These are phyloP conservation scores for Sinocyclocheilus anshuiensis DNA, from an alignment of 2,113 vertebrate genomes.

Conservation along the genomic window DNA sequence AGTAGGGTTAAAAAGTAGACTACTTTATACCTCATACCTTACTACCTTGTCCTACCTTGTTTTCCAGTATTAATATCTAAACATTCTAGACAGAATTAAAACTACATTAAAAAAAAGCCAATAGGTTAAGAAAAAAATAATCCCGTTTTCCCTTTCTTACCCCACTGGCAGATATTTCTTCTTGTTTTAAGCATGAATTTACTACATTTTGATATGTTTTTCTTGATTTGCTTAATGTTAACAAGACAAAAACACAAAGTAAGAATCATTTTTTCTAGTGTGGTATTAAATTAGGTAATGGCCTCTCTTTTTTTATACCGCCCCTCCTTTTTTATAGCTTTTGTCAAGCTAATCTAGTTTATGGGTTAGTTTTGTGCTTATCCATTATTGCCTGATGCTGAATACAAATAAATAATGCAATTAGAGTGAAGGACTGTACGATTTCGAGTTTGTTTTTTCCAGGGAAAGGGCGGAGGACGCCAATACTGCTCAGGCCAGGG, in stretches of 20 bases:
- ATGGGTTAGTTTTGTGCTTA: background rate
- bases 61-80: background rate
- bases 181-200: background rate
- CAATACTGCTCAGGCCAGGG: background rate
- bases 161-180: background rate
- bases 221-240: background rate
- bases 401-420: background rate
- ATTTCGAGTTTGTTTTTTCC: background rate
- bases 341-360: background rate
- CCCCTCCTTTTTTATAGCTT: background rate
- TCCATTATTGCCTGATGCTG: background rate
- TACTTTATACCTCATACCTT: background rate
- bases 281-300: background rate
- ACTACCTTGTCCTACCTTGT: no score
- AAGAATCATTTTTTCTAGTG: no score
- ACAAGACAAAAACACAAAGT: background rate
- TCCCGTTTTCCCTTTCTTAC: background rate
- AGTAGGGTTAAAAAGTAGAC: no score
- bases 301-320: background rate
- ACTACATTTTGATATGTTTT: background rate
- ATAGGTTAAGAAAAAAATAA: background rate
- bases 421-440: background rate
- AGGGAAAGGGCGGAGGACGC: background rate
- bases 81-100: background rate
- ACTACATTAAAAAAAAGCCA: no score